Percentiles rank a stretch among this genome's conserved stretches.
Conservation (phyloP, 2,888 invertebrate genomes). For the Pollenia labialis region DNA sequence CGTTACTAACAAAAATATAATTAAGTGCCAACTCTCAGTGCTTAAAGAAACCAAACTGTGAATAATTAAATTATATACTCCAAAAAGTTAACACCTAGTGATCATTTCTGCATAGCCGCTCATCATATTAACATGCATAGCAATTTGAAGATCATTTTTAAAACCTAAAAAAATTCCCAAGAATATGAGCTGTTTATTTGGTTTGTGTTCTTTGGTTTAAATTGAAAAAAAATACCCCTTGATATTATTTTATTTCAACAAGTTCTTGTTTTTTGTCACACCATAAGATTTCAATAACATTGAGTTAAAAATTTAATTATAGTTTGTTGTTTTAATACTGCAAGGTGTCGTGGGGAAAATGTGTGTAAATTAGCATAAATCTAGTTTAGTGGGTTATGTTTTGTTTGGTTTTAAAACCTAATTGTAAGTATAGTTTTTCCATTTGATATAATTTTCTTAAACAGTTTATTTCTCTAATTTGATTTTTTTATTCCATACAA, state of each 20-base stretch:
- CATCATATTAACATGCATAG: no score
- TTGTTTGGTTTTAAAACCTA: background rate
- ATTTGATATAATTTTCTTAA: no score
- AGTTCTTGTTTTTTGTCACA: background rate
- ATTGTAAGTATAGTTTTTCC: no score
- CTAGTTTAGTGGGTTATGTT: background rate
- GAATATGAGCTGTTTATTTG: background rate
- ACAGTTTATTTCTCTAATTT: no score
- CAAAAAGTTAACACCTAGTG: no score
- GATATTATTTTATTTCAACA: conserved; percentile 4
- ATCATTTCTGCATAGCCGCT: no score
- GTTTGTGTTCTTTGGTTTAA: conserved; percentile 9
- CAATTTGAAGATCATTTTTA: no score
- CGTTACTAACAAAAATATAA: no score
- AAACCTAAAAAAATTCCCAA: background rate
- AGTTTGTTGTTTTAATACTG: conserved; percentile 22
- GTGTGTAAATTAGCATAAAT: conserved; percentile 2
- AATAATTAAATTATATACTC: no score
- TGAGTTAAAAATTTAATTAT: background rate
- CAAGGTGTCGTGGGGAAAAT: conserved; percentile 31
- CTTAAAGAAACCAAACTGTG: no score
- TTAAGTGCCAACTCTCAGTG: no score
- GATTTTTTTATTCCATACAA: no score
- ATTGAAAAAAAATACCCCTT: background rate
- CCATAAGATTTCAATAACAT: background rate